Conservation (phyloP, 2,888 invertebrate species). For the Miltochrista miniata region DNA sequence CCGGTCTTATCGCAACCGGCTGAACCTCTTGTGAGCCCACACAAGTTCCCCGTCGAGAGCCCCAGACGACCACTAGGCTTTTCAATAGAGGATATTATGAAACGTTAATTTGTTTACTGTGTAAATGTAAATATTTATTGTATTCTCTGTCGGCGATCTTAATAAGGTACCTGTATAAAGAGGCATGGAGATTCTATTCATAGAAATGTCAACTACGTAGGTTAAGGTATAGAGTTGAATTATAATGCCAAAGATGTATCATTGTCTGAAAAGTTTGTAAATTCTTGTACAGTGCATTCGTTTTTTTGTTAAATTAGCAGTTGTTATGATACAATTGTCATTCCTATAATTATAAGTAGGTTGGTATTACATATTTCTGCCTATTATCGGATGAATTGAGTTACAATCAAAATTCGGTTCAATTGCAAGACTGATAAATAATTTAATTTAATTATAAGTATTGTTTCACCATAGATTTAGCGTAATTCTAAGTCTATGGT, state of each 20-base stretch:
- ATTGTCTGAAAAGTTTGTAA: conserved; percentile 49
- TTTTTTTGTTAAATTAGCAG: conserved; percentile 26
- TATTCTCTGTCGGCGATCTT: conserved; percentile 27
- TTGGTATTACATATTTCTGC: conserved; percentile 23
- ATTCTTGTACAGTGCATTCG: conserved; percentile 30
- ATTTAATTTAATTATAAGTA: neutral
- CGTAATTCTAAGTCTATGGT: conserved; percentile 73
- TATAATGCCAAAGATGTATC: conserved; percentile 60
- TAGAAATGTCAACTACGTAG: conserved; percentile 19
- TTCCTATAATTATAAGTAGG: conserved; percentile 23
- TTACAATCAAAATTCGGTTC: conserved; percentile 43
- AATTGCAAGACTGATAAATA: conserved; percentile 20
- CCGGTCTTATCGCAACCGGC: conserved; percentile 57
- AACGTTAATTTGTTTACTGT: conserved; percentile 82
- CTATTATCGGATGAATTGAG: conserved; percentile 21
- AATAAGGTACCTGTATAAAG: conserved; percentile 33
- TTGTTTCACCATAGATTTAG: neutral
- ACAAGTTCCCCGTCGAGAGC: conserved; percentile 67
- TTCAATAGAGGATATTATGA: conserved; percentile 95
- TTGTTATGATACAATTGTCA: conserved; percentile 17
- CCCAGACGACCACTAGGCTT: conserved; percentile 86
- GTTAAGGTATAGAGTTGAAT: conserved; percentile 37
- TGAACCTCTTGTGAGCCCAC: conserved; percentile 55
- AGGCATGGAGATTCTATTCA: conserved; percentile 33
- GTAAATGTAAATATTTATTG: conserved; percentile 40